A percentile compares a stretch with the other conserved stretches of the same genome.
Conservation (phyloP, 2,113 vertebrate genomes). For the Tiliqua scincoides region DNA sequence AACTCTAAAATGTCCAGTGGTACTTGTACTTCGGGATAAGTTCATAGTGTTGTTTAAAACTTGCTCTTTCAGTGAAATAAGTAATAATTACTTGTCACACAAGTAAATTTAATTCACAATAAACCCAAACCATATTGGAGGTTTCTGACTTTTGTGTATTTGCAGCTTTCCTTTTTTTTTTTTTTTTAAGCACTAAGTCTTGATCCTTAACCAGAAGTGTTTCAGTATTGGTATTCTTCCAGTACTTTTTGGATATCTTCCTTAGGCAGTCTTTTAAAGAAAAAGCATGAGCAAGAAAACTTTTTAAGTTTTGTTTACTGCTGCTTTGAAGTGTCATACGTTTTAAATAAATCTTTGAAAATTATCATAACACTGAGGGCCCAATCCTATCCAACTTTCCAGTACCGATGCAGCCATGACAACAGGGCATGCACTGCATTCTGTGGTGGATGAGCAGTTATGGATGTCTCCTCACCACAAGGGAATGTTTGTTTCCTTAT, state of each 20-base stretch:
- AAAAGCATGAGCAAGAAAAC: constrained; percentile 17
- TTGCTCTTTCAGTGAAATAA: background rate
- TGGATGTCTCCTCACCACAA: no score
- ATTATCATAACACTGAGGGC: constrained; percentile 56
- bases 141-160: background rate
- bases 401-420: no score
- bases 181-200: no score
- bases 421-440: no score
- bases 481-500: no score
- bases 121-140: background rate
- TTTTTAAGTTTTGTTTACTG: constrained; percentile 46
- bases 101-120: background rate
- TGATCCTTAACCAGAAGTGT: background rate
- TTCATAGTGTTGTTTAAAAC: constrained; percentile 37
- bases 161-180: background rate
- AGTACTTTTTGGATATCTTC: background rate
- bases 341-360: constrained; percentile 55
- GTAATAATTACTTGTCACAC: no score
- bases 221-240: background rate
- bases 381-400: no score
- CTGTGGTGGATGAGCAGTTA: no score
- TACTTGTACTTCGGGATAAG: background rate
- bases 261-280: constrained; percentile 40
- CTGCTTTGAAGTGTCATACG: constrained; percentile 45
- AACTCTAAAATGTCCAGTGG: background rate